Evolutionary conservation across 2,888 invertebrate genomes (phyloP).

Genomic region (Tiphia femorata): DNA sequence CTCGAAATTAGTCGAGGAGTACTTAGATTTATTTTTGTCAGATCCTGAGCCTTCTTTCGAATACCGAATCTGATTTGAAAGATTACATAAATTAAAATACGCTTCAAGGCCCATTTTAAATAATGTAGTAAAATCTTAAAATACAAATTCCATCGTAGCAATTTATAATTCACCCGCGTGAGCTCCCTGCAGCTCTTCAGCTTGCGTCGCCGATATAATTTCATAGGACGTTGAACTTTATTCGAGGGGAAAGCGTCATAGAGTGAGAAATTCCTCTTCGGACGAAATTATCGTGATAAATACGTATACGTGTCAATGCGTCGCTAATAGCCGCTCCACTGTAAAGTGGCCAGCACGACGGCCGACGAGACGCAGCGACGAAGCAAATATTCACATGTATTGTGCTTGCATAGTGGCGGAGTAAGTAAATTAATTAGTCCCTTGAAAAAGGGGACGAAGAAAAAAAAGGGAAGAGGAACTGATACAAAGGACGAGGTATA

Average conservation of each 20-base stretch:
- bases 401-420: conserved; percentile 24
- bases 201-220: conserved; percentile 16
- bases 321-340: conserved; percentile 37
- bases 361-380: not conserved
- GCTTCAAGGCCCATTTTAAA: too few species aligned
- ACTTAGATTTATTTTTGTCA: too few species aligned
- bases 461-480: conserved; percentile 1
- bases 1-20: too few species aligned
- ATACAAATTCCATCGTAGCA: not conserved
- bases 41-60: too few species aligned
- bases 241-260: conserved; percentile 5
- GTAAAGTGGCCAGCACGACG: conserved; percentile 28
- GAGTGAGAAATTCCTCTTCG: conserved; percentile 34
- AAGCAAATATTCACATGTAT: conserved; percentile 18
- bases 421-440: conserved; percentile 50
- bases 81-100: too few species aligned
- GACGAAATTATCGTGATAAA: conserved; percentile 37
- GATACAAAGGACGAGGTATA: conserved; percentile 28
- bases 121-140: too few species aligned
- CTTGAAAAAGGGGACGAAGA: conserved; percentile 23
- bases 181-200: not conserved
- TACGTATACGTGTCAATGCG: conserved; percentile 27
- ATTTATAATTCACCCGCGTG: not conserved
- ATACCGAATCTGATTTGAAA: too few species aligned
- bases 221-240: conserved; percentile 19